A percentile compares a stretch with the other conserved stretches of the same genome.
Evolutionary conservation across 2,113 vertebrate genomes (phyloP).

Genomic region (Poeciliopsis prolifica): DNA sequence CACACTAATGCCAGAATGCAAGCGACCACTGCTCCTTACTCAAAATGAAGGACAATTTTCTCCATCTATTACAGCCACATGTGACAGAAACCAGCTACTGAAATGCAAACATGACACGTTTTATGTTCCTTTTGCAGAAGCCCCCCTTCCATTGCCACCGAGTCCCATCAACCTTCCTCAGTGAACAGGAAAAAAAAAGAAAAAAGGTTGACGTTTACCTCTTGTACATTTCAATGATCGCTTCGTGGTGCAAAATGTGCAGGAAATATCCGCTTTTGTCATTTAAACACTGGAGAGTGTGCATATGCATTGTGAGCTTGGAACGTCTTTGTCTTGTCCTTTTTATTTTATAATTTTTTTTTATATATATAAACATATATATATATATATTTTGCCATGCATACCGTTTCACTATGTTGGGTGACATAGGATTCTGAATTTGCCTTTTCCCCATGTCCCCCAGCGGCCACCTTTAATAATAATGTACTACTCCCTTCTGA

Average conservation of each 20-base stretch:
- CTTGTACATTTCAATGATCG: slow-evolving; percentile 74
- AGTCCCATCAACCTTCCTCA: slow-evolving; percentile 29
- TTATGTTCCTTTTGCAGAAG: slow-evolving; percentile 54
- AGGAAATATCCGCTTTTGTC: slow-evolving; percentile 85
- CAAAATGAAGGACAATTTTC: slow-evolving; percentile 91
- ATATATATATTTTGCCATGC: slow-evolving; percentile 47
- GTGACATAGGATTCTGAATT: slow-evolving; percentile 56
- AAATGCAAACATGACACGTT: slow-evolving; percentile 86
- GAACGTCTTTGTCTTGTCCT: slow-evolving; percentile 65
- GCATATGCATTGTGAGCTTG: slow-evolving; percentile 84
- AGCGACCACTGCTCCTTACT: slow-evolving; percentile 89
- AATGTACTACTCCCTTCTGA: slow-evolving; percentile 41
- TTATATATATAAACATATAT: too few relatives aligned
- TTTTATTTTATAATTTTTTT: slow-evolving; percentile 29
- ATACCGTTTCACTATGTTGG: slow-evolving; percentile 52
- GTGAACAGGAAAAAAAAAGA: slow-evolving; percentile 47
- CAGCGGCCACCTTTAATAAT: slow-evolving; percentile 59
- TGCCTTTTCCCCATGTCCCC: slow-evolving; percentile 47
- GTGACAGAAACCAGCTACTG: slow-evolving; percentile 86
- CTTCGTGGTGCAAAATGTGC: slow-evolving; percentile 82
- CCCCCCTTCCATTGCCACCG: background rate
- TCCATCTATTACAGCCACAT: slow-evolving; percentile 74
- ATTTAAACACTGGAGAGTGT: slow-evolving; percentile 92
- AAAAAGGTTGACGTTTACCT: slow-evolving; percentile 71
- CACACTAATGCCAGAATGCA: slow-evolving; percentile 62